Base-by-base conservation (phyloP, 2,113 vertebrate species). In the Malurus alboscapulatus region DNA sequence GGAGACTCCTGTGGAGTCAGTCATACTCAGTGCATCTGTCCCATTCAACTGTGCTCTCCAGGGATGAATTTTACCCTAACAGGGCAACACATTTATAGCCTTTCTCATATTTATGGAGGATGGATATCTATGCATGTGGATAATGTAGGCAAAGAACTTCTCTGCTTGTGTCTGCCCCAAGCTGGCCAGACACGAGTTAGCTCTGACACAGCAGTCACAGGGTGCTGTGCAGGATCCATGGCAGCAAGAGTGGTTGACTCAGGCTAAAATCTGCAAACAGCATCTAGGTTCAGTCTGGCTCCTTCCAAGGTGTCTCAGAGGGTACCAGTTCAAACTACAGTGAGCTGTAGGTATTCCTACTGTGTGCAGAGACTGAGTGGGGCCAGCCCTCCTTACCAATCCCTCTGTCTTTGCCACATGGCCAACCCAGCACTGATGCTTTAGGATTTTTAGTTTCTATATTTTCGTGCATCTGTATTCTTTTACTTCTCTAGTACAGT, bases 11-110 rank as follows among this genome's bases (percentile, higher is more conserved):
- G 1, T 4, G 25, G 38, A 50, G 9, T 10, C 30, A n/a, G 7
- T 14, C 1, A 0, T 26, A 30, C 58, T 65, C n/a, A 25, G 30
- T 27, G 26, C 12, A 26, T 54, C 34, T 2, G 3, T 68, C 32
- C 50, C 42, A 38, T 74, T 66, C 16, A 40, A 1, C 25, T 50
- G 7, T 80, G 42, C 10, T 81, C 38, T 74, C 59, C 58, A 45
- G 12, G 19, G 30, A 16, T 32, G 14, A 11, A 22, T 68, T 92
- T 87, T 62, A 42, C 17, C 54, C 6, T 18, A 54, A 26, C 5
- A 44, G 1, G 11, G 45, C 20, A 63, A 38, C 10, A 5, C 5
- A 30, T 34, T 48, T 42, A 14, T 40, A 53, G 50, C 42, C 9
- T 45, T 74, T 61, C 72, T 58, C 32, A 14, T 62, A 50, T 21